These are phyloP conservation scores for Gymnorhina tibicen DNA, from an alignment of 2,113 vertebrate genomes.

Conservation along the genomic window DNA sequence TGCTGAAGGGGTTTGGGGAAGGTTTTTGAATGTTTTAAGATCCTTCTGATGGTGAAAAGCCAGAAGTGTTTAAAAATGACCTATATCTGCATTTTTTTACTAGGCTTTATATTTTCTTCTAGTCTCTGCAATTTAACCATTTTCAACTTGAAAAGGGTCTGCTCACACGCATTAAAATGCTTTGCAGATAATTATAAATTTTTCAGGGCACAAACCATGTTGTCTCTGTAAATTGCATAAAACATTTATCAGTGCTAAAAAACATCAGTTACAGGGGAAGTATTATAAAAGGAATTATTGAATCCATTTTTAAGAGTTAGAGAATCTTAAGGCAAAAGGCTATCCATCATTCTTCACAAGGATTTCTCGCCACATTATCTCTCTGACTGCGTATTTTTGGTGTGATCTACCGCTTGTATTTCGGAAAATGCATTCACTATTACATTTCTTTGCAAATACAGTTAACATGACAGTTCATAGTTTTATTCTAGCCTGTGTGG, in stretches of 20 bases:
- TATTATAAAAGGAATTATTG: background rate
- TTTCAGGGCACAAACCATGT: background rate
- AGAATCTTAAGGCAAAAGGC: background rate
- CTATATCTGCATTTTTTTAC: background rate
- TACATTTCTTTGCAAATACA: background rate
- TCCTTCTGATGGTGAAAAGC: background rate
- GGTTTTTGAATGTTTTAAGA: background rate
- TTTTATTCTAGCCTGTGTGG: background rate
- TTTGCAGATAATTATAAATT: background rate
- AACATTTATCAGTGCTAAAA: background rate
- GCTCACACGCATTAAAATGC: background rate
- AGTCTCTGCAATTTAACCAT: background rate
- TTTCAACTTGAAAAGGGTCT: background rate
- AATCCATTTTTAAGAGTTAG: background rate
- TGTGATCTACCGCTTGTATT: rapidly evolving
- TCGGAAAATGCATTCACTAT: background rate
- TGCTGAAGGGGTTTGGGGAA: background rate
- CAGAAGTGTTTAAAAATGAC: constrained; percentile 1
- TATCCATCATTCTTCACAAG: background rate
- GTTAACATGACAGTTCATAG: background rate
- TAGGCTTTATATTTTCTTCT: background rate
- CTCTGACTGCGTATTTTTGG: background rate
- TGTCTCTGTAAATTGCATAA: background rate
- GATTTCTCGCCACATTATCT: background rate
- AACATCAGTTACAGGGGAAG: background rate